Evolutionary conservation across 1,140 invertebrate genomes (phyloP), one percentile per base, ranked within the genome.

Genomic region (Diprion similis): DNA sequence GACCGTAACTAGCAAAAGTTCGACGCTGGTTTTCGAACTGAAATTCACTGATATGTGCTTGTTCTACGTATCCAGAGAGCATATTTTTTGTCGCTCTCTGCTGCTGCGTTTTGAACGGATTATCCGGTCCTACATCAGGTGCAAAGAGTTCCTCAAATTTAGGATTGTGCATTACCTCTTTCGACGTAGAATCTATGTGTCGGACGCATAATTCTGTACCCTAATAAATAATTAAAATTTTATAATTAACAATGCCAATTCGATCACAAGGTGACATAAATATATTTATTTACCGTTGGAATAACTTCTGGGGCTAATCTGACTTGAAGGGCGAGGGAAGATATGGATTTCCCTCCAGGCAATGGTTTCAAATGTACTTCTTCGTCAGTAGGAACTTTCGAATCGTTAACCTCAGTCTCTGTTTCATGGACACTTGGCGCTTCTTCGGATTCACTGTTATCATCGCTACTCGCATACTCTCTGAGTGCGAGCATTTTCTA

Each of bases 11-110:
- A 46, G 92, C 90, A 87, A 99, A 99, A 11, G 97, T 99, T 83
- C 97, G 90, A 76, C 98, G 90, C 83, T 99, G 98, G 85, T 96
- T 98, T 88, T 99, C 98, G 92, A 99, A 99, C 79, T 99, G 95
- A 88, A 99, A 99, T 80, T 97, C 95, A 89, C 94, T 99, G 46
- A 99, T 93, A 87, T 99, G 96, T 7, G 98, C 96, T 79, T 94
- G 92, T 85, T 99, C 99, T 7, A 99, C 95, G 90, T 93, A 98
- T 13, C 98, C 99, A 37, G 98, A 94, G 0, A 99, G 87, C 74
- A 95, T 98, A 85, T 99, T 99, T 84, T 96, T 96, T 1, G 89
- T 83, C 1, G 96, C 94, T 78, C 91, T 92, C 85, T 97, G 93
- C 82, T 98, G 97, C 81, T 96, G 91, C 0, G 96, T 97, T 87